phyloP scores from a whole-genome alignment of 1,140 invertebrate species.

The Drosophila varians region DNA sequence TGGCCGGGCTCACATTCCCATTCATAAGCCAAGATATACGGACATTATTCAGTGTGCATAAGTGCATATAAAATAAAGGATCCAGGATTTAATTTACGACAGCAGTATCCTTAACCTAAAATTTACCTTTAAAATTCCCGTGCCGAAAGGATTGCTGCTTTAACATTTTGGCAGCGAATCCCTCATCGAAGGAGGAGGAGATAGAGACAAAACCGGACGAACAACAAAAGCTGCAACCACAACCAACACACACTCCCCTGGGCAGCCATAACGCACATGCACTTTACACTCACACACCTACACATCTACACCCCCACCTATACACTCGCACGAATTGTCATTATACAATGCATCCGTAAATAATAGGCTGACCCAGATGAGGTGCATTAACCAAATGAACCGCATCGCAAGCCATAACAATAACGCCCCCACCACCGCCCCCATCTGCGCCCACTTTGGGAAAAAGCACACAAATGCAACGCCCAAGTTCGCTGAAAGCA shows the following conservation, averaged over 20 bases:
- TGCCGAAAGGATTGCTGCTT: neutral
- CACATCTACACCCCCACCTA: neutral
- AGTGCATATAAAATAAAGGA: constrained; percentile 8
- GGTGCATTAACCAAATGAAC: constrained; percentile 80
- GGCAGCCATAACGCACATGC: constrained; percentile 4
- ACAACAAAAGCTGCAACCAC: constrained; percentile 45
- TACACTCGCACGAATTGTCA: constrained; percentile 31
- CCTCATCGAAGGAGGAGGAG: constrained; percentile 15
- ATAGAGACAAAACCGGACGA: constrained; percentile 33
- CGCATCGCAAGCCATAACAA: constrained; percentile 64
- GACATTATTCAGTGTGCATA: constrained; percentile 7
- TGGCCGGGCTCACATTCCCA: constrained; percentile 11
- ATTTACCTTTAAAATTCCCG: neutral
- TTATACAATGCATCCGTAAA: constrained; percentile 65
- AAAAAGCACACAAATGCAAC: constrained; percentile 1
- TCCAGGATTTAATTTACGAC: neutral
- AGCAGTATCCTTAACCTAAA: neutral
- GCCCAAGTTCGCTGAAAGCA: constrained; percentile 2
- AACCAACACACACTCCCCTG: constrained; percentile 3
- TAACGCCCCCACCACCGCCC: constrained; percentile 21
- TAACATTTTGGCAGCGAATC: constrained; percentile 12
- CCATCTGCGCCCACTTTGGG: neutral
- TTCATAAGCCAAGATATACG: constrained; percentile 23
- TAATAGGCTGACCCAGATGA: constrained; percentile 66
- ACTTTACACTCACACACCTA: neutral